A percentile compares a stretch with the other conserved stretches of the same genome.
Evolutionary conservation across 1,140 invertebrate species (phyloP).

Genomic region (Hypothenemus hampei): DNA sequence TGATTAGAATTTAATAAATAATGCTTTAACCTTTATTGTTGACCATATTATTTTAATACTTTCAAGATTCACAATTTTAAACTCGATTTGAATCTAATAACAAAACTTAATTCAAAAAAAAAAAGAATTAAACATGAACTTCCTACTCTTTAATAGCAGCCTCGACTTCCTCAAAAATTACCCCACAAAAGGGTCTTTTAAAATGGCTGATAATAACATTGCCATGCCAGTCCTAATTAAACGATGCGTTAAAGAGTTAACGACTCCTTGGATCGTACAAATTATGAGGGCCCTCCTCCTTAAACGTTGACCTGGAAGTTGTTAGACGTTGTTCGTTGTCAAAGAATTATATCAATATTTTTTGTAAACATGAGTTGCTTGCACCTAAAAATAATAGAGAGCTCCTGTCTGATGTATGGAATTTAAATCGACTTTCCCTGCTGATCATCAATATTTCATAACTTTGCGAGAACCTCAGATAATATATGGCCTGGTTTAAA

Average conservation of each 20-base stretch:
- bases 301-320: too few species aligned
- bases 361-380: too few species aligned
- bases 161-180: conserved; percentile 7
- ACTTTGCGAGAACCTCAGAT: too few species aligned
- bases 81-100: not conserved
- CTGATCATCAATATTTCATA: too few species aligned
- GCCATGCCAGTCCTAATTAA: conserved; percentile 26
- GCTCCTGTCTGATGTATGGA: too few species aligned
- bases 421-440: too few species aligned
- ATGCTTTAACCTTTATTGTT: not conserved
- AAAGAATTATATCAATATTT: too few species aligned
- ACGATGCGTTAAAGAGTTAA: conserved; percentile 29
- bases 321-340: too few species aligned
- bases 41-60: not conserved
- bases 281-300: conserved; percentile 13
- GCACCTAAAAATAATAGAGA: too few species aligned
- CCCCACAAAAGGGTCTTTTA: conserved; percentile 19
- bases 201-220: conserved; percentile 28
- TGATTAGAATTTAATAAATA: conserved; percentile 6
- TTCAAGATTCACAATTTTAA: not conserved
- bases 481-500: too few species aligned
- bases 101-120: conserved; percentile 6
- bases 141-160: conserved; percentile 3
- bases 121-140: not conserved
- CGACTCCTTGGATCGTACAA: conserved; percentile 20